phyloP scores from a whole-genome alignment of 2,113 vertebrate species.

The Polyodon spathula region DNA sequence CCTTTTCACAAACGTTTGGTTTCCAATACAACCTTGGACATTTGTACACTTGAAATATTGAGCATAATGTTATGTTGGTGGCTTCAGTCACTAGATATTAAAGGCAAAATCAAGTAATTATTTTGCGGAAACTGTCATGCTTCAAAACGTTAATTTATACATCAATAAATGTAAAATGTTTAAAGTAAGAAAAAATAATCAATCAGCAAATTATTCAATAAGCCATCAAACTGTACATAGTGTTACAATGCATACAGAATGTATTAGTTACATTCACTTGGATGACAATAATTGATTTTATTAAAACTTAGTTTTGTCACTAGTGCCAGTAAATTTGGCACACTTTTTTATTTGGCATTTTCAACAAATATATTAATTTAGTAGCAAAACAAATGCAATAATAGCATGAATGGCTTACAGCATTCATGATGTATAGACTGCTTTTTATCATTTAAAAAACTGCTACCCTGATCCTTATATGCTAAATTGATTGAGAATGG shows the following conservation, averaged over 20 bases:
- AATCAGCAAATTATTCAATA: slow-evolving; percentile 48
- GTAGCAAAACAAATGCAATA: slow-evolving; percentile 40
- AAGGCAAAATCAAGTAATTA: slow-evolving; percentile 20
- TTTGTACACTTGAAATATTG: slow-evolving; percentile 36
- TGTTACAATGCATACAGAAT: slow-evolving; percentile 62
- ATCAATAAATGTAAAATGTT: slow-evolving; percentile 44
- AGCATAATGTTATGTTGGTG: slow-evolving; percentile 34
- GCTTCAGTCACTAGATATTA: slow-evolving; percentile 9
- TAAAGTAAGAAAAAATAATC: slow-evolving; percentile 27
- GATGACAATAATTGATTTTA: slow-evolving; percentile 55
- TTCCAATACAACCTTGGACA: background rate
- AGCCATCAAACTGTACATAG: slow-evolving; percentile 59
- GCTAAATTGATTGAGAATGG: slow-evolving; percentile 47
- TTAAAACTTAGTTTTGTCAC: slow-evolving; percentile 51
- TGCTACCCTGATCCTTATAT: slow-evolving; percentile 40
- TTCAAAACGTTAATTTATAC: slow-evolving; percentile 47
- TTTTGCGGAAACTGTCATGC: slow-evolving; percentile 45
- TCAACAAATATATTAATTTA: slow-evolving; percentile 40
- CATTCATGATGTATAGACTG: slow-evolving; percentile 47
- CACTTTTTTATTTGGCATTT: slow-evolving; percentile 58
- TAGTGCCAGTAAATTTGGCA: slow-evolving; percentile 58
- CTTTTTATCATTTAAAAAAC: slow-evolving; percentile 36
- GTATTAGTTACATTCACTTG: slow-evolving; percentile 60
- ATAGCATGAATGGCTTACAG: slow-evolving; percentile 32
- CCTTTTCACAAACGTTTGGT: background rate